These are phyloP conservation scores for Penaeus vannamei DNA, from an alignment of 1,140 invertebrate genomes.

Conservation along the genomic window DNA sequence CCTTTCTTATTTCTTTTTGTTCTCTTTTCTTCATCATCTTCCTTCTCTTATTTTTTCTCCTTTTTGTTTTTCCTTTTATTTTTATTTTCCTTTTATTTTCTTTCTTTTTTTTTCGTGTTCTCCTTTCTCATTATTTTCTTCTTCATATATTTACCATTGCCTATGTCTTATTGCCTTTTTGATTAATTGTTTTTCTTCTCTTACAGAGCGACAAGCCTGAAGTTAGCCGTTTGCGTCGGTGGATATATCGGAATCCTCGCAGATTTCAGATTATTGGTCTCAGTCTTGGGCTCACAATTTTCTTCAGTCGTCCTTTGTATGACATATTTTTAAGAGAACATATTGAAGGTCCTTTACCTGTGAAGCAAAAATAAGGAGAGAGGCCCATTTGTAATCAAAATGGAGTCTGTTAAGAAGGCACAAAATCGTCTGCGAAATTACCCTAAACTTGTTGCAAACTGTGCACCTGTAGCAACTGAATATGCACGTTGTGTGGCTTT, in stretches of 20 bases:
- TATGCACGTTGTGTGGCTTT: slow-evolving; percentile 85
- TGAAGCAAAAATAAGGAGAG: background rate
- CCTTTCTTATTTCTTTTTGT: too few relatives aligned
- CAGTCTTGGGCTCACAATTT: slow-evolving; percentile 73
- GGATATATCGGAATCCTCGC: slow-evolving; percentile 75
- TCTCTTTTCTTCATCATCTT: too few relatives aligned
- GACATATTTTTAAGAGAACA: slow-evolving; percentile 75
- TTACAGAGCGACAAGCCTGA: background rate
- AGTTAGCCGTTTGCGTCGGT: slow-evolving; percentile 60
- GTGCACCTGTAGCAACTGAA: slow-evolving; percentile 77
- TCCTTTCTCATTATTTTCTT: too few relatives aligned
- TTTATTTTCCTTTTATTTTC: too few relatives aligned
- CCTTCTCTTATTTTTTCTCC: too few relatives aligned
- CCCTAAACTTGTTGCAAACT: slow-evolving; percentile 81
- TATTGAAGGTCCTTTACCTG: slow-evolving; percentile 43
- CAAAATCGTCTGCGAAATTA: slow-evolving; percentile 81
- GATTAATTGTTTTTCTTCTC: too few relatives aligned
- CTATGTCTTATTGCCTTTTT: too few relatives aligned
- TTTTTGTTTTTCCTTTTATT: too few relatives aligned
- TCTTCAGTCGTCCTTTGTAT: slow-evolving; percentile 82
- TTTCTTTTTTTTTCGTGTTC: too few relatives aligned
- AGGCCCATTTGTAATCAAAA: slow-evolving; percentile 69
- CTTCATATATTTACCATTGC: too few relatives aligned
- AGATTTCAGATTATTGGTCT: slow-evolving; percentile 74
- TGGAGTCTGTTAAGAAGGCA: slow-evolving; percentile 86